Percentiles rank a stretch among this genome's conserved stretches.
These are phyloP conservation scores for Marisa cornuarietis DNA, from an alignment of 1,140 invertebrate species.

Conservation along the genomic window DNA sequence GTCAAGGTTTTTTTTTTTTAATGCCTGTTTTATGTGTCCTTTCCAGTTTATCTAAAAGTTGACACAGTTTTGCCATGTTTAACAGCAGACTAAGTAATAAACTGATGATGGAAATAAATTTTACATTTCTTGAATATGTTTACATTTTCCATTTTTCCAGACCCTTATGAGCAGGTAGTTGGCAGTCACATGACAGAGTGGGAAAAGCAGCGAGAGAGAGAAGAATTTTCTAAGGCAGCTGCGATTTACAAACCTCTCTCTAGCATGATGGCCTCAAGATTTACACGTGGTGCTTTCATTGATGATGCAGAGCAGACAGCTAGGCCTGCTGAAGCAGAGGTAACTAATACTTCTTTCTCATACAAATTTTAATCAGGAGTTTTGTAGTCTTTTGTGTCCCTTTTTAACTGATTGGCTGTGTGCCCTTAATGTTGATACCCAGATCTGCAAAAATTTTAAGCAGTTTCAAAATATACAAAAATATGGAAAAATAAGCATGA, in stretches of 20 bases:
- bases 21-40: no score
- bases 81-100: background rate
- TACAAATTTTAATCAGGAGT: no score
- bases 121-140: background rate
- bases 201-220: conserved; percentile 82
- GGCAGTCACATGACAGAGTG: conserved; percentile 76
- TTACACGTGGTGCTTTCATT: conserved; percentile 70
- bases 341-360: conserved; percentile 24
- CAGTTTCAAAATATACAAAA: no score
- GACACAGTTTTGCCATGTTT: background rate
- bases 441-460: no score
- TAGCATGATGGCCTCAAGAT: conserved; percentile 75
- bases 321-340: conserved; percentile 53
- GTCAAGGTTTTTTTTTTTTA: no score
- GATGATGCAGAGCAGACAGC: conserved; percentile 60
- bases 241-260: conserved; percentile 78
- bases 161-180: conserved; percentile 43
- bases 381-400: no score
- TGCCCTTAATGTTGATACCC: no score
- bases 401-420: no score
- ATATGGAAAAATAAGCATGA: no score
- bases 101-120: background rate
- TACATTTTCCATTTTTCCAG: conserved; percentile 32
- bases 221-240: conserved; percentile 83
- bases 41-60: no score